Base-by-base conservation (phyloP, 2,888 invertebrate species). In the Xylophagus ater region DNA sequence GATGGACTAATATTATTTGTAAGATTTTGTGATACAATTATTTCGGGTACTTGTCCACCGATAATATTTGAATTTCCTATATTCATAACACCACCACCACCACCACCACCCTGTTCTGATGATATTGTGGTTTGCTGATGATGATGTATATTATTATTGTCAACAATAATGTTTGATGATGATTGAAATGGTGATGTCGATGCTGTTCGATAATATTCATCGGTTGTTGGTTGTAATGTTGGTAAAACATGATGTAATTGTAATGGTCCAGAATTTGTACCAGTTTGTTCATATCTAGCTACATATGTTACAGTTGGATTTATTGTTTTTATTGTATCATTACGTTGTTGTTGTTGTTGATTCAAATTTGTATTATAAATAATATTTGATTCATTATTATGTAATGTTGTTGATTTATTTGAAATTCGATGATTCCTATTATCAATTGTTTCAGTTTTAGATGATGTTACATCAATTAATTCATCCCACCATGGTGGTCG, bases 401-500 rank as follows among this genome's bases (percentile, higher is more conserved):
- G 24, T 43, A 50, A 44, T 45, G 51, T 42, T 44, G 28, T 20
- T 44, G 36, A 37, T 25, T 37, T 41, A 17, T 43, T 40, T 41
- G 47, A 24, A 37, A 49, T 29, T 26, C 46, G 23, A 14, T 42
- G 42, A 30, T 12, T 26, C n/a, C 25, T 25, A 28, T 28, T 34
- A 10, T 35, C 35, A 14, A 26, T n/a, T n/a, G 20, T 9, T 15
- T 40, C 40, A n/a, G 17, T 19, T 34, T 44, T 30, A 30, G 46
- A 43, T 20, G 41, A 36, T 14, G 68, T 67, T 0, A 73, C 67
- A 53, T 82, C 83, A 53, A 83, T 87, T 42, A 96, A 64, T 66
- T 97, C 96, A 55, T 96, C 97, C 68, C 84, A 87, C 96, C 97
- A 97, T 0, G 96, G 97, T 12, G 94, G 92, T 57, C 84, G 77